Percentiles rank a stretch among this genome's conserved stretches.
These are phyloP conservation scores for Pseudachorutes palmiensis DNA, from an alignment of 1,140 invertebrate species.

Conservation along the genomic window DNA sequence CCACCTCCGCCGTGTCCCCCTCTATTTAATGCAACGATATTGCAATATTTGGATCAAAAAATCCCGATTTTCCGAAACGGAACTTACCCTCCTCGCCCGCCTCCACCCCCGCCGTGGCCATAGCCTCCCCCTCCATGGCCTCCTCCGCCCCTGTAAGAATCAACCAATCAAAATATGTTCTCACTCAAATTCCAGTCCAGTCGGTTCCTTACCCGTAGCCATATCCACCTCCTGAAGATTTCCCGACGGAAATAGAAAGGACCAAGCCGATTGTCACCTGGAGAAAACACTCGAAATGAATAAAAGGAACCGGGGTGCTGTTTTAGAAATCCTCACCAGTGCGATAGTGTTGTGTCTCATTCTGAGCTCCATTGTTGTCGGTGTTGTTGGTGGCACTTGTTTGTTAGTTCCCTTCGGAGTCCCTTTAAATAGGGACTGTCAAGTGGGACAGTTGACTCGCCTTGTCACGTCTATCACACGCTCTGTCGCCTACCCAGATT, in stretches of 20 bases:
- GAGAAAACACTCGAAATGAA: not conserved
- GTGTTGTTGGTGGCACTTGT: not conserved
- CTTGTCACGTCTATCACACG: too few relatives aligned
- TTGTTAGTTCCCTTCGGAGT: too few relatives aligned
- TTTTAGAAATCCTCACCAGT: not conserved
- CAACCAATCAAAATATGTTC: too few relatives aligned
- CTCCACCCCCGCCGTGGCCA: constrained; percentile 1
- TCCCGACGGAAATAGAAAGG: not conserved
- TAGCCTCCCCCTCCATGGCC: not conserved
- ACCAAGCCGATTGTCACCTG: not conserved
- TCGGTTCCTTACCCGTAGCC: too few relatives aligned
- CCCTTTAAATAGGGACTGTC: too few relatives aligned
- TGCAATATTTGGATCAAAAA: too few relatives aligned
- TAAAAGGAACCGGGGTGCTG: not conserved
- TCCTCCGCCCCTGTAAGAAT: too few relatives aligned
- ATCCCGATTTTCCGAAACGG: not conserved
- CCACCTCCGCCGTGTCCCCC: too few relatives aligned
- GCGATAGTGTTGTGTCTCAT: not conserved
- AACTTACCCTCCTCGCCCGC: not conserved
- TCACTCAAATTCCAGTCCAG: too few relatives aligned
- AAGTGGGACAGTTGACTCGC: too few relatives aligned
- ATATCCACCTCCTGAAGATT: too few relatives aligned
- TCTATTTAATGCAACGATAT: too few relatives aligned
- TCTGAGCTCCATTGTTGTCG: not conserved
- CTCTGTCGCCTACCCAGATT: not conserved